These are phyloP conservation scores for Tursiops truncatus DNA, from an alignment of 2,113 vertebrate genomes.

Conservation along the genomic window DNA sequence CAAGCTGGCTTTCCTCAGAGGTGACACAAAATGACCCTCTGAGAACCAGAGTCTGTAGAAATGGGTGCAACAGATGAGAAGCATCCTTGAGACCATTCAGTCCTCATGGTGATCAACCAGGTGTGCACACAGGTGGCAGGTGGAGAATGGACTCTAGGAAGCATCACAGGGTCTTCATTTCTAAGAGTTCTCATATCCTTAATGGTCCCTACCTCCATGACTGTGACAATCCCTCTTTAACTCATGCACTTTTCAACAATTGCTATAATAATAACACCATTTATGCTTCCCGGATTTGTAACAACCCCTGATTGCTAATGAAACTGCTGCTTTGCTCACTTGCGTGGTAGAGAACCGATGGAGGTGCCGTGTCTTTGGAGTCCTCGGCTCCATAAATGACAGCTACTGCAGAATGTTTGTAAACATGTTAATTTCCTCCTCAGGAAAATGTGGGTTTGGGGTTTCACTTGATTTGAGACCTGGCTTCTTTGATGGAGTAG, in stretches of 20 bases:
- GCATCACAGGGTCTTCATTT: fast-evolving
- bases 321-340: neutral
- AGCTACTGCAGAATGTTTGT: neutral
- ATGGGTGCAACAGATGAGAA: neutral
- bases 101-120: neutral
- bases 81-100: neutral
- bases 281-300: neutral
- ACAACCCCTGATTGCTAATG: neutral
- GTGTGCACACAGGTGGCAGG: neutral
- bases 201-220: neutral
- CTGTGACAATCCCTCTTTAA: neutral
- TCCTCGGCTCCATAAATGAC: neutral
- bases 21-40: neutral
- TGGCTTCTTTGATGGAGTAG: neutral
- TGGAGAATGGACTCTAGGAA: neutral
- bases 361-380: neutral
- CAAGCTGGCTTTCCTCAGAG: neutral
- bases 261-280: neutral
- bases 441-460: neutral
- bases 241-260: neutral
- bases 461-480: conserved; percentile 6
- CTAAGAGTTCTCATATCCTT: neutral
- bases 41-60: neutral
- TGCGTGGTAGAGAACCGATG: fast-evolving
- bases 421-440: conserved; percentile 7